Percentiles rank a stretch among this genome's conserved stretches.
These are phyloP conservation scores for Jaculus jaculus DNA, from an alignment of 2,113 vertebrate species.

Conservation along the genomic window DNA sequence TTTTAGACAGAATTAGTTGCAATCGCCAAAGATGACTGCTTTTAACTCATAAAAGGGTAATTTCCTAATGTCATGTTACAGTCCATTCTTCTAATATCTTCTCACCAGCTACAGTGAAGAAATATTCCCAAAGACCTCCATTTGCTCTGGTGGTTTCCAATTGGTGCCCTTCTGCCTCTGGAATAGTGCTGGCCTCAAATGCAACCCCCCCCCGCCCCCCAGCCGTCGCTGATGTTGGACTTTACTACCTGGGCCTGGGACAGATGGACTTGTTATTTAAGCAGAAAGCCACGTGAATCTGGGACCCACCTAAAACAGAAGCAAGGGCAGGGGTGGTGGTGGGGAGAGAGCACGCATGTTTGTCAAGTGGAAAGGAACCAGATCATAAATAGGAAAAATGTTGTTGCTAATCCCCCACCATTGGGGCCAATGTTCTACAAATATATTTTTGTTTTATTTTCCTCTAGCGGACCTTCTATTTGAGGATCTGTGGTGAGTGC, in stretches of 20 bases:
- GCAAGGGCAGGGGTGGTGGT: slow-evolving; percentile 62
- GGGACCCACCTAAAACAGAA: slow-evolving; percentile 74
- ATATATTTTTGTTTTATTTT: slow-evolving; percentile 68
- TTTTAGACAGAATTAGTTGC: slow-evolving; percentile 40
- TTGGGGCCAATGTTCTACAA: slow-evolving; percentile 40
- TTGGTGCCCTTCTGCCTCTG: neutral
- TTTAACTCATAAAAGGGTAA: neutral
- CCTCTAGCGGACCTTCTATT: slow-evolving; percentile 47
- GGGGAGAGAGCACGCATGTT: slow-evolving; percentile 13
- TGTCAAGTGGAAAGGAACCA: slow-evolving; percentile 76
- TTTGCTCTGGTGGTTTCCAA: neutral
- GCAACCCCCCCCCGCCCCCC: neutral
- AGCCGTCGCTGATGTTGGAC: neutral
- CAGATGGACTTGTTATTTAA: slow-evolving; percentile 62
- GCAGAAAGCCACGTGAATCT: slow-evolving; percentile 60
- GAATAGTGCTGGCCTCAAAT: neutral
- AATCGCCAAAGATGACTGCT: slow-evolving; percentile 23
- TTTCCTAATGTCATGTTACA: slow-evolving; percentile 32
- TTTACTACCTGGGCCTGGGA: neutral
- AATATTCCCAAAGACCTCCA: neutral
- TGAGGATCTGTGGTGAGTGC: slow-evolving; percentile 66
- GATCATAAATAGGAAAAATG: slow-evolving; percentile 70
- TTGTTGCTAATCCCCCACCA: neutral
- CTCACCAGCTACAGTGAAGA: neutral
- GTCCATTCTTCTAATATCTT: neutral